A percentile compares a stretch with the other conserved stretches of the same genome.
phyloP scores from a whole-genome alignment of 2,888 invertebrate species.

The Heliconius aoede region DNA sequence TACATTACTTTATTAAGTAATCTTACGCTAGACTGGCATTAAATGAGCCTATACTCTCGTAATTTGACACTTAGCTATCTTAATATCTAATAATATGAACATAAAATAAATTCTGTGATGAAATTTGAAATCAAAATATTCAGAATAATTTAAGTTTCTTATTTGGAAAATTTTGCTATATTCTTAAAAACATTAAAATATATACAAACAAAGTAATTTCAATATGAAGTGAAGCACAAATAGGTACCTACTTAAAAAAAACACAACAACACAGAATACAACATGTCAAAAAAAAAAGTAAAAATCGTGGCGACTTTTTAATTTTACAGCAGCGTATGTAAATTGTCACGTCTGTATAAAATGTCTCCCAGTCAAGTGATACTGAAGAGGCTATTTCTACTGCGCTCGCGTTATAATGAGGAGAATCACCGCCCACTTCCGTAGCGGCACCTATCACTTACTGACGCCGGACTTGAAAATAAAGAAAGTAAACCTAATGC shows the following conservation, averaged over 20 bases:
- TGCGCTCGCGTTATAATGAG: conserved; percentile 37
- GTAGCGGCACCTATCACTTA: conserved; percentile 37
- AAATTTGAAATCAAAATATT: neutral
- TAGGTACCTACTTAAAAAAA: neutral
- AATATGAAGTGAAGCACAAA: too few relatives aligned
- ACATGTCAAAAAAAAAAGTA: too few relatives aligned
- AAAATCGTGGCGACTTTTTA: neutral
- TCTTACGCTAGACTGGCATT: neutral
- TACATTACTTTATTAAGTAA: neutral
- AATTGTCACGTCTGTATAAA: conserved; percentile 39
- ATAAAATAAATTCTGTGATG: neutral
- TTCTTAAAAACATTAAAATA: too few relatives aligned
- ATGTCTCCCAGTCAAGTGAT: conserved; percentile 31
- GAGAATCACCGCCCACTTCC: conserved; percentile 31
- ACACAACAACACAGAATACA: neutral
- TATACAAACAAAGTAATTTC: too few relatives aligned
- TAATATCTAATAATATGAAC: neutral
- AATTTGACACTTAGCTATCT: neutral
- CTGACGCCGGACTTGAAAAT: conserved; percentile 23
- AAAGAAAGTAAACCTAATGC: conserved; percentile 23
- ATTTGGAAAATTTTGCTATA: too few relatives aligned
- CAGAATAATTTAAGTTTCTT: too few relatives aligned
- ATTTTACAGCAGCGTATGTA: conserved; percentile 23
- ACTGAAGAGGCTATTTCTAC: conserved; percentile 39
- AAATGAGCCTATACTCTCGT: too few relatives aligned